These are phyloP conservation scores for Lathamus discolor DNA, from an alignment of 2,113 vertebrate species.

Conservation along the genomic window DNA sequence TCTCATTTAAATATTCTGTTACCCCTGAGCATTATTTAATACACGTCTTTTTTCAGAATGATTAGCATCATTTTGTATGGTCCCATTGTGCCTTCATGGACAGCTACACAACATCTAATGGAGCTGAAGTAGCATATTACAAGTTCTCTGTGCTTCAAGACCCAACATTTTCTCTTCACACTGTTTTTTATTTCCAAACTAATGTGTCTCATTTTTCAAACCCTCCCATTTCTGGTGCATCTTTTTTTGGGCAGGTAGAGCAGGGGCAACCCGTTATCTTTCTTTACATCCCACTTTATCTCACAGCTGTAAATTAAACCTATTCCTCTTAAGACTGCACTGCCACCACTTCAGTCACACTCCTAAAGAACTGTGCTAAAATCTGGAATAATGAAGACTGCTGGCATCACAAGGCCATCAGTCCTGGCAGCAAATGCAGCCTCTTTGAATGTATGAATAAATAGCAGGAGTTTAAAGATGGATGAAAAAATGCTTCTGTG, in stretches of 20 bases:
- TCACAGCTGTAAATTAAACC: not conserved
- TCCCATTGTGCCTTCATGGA: not conserved
- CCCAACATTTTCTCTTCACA: not conserved
- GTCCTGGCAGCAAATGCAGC: not conserved
- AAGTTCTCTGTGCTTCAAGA: not conserved
- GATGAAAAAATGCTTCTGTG: not conserved
- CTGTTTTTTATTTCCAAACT: not conserved
- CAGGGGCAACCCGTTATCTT: not conserved
- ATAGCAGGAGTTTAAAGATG: not conserved
- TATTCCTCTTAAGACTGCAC: not conserved
- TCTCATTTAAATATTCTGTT: conserved; percentile 17
- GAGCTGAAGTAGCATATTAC: not conserved
- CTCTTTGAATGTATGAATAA: conserved; percentile 5
- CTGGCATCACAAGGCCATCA: not conserved
- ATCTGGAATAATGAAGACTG: not conserved
- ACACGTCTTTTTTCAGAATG: not conserved
- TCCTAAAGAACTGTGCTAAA: conserved; percentile 14
- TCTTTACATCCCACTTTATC: not conserved
- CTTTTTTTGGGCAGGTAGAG: not conserved
- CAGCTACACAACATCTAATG: not conserved
- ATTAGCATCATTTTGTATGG: not conserved
- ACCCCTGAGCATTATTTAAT: not conserved
- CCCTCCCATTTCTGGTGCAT: not conserved
- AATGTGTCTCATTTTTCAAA: not conserved
- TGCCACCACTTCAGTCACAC: not conserved